Conservation (phyloP, 2,888 invertebrate species). For the Atethmia centrago region DNA sequence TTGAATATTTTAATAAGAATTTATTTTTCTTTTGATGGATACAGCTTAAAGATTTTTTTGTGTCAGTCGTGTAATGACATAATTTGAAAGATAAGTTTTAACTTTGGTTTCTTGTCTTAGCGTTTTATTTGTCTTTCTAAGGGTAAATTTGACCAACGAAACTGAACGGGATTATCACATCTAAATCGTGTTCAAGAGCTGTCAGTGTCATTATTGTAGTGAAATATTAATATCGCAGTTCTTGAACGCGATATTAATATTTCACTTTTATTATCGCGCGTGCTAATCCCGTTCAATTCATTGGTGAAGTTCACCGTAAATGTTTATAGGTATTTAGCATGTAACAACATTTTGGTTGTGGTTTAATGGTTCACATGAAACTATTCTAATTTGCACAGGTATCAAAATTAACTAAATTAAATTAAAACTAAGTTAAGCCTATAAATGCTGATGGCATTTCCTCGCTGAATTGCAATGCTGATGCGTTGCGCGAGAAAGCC, state of each 20-base stretch:
- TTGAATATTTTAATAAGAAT: conserved; percentile 61
- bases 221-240: too few species aligned
- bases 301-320: background rate
- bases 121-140: background rate
- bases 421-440: too few species aligned
- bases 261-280: too few species aligned
- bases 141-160: background rate
- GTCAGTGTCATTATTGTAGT: background rate
- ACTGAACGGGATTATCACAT: background rate
- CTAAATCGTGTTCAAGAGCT: background rate
- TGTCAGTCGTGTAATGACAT: conserved; percentile 11
- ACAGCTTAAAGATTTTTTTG: conserved; percentile 19
- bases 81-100: conserved; percentile 13
- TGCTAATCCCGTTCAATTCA: too few species aligned
- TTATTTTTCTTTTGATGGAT: conserved; percentile 41
- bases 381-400: background rate
- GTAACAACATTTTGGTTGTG: background rate
- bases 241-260: background rate
- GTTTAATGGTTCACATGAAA: background rate
- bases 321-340: background rate
- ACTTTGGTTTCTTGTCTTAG: background rate
- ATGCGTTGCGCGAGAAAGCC: too few species aligned
- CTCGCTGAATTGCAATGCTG: too few species aligned
- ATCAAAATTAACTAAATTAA: too few species aligned
- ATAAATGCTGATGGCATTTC: too few species aligned